Evolutionary conservation across 2,888 invertebrate species (phyloP).

Genomic region (Linnaemya tessellans): DNA sequence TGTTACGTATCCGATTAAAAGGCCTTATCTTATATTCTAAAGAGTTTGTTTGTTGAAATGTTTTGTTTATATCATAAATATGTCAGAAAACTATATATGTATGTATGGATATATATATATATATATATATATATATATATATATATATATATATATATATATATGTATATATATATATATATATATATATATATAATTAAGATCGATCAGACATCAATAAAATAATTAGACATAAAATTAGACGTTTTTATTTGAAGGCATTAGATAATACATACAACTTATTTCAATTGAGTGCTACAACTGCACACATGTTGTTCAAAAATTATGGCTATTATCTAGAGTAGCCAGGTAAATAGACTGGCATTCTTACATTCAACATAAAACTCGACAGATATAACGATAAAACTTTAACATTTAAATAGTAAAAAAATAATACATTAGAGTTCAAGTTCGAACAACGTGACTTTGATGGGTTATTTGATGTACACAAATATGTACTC

Average conservation of each 20-base stretch:
- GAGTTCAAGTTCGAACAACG: too few species aligned
- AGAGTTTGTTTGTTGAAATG: conserved; percentile 2
- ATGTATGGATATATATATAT: conserved; percentile 1
- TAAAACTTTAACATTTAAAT: too few species aligned
- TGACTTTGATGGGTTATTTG: too few species aligned
- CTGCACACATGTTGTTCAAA: neutral
- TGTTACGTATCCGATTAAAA: neutral
- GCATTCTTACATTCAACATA: too few species aligned
- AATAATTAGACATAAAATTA: conserved; percentile 46
- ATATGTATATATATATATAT: conserved; percentile 20
- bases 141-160: conserved; percentile 1
- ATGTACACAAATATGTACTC: neutral
- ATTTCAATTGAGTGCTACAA: too few species aligned
- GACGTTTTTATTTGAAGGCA: neutral
- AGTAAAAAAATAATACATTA: too few species aligned
- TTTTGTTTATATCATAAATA: conserved; percentile 59
- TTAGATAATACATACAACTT: neutral
- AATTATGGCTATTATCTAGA: too few species aligned
- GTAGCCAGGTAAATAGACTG: too few species aligned
- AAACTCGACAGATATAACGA: too few species aligned
- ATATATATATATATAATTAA: conserved; percentile 35
- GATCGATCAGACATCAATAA: conserved; percentile 73
- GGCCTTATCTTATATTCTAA: conserved; percentile 13
- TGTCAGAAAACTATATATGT: neutral
- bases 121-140: conserved; percentile 23